Percentiles rank a stretch among this genome's conserved stretches.
Evolutionary conservation across 2,888 invertebrate genomes (phyloP).

Genomic region (Mythimna lalbum): DNA sequence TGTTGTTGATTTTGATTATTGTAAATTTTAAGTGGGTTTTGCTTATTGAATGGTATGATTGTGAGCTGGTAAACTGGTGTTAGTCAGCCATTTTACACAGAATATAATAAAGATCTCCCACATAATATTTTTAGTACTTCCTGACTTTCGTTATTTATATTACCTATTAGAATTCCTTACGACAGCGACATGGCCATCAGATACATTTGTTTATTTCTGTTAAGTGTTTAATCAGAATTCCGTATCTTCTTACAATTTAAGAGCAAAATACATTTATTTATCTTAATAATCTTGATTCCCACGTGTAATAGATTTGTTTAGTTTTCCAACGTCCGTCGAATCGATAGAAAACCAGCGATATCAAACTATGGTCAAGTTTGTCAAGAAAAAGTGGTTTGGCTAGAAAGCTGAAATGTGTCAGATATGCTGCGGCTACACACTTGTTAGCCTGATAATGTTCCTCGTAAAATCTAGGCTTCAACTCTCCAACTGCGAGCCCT

Average conservation of each 20-base stretch:
- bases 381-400: slow-evolving; percentile 54
- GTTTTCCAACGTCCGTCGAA: slow-evolving; percentile 24
- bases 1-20: slow-evolving; percentile 3
- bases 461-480: slow-evolving; percentile 55
- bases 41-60: neutral
- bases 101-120: no score
- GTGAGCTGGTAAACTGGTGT: neutral
- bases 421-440: slow-evolving; percentile 56
- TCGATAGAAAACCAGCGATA: slow-evolving; percentile 58
- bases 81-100: no score
- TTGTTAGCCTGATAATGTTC: slow-evolving; percentile 54
- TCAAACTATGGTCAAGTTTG: slow-evolving; percentile 58
- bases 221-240: neutral
- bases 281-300: slow-evolving; percentile 13
- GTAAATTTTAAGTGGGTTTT: slow-evolving; percentile 7
- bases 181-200: no score
- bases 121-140: no score
- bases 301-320: slow-evolving; percentile 30
- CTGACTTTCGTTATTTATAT: neutral
- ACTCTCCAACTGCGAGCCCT: slow-evolving; percentile 13
- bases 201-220: neutral
- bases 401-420: slow-evolving; percentile 66
- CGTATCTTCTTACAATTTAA: neutral
- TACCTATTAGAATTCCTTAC: no score
- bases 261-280: neutral